phyloP scores from a whole-genome alignment of 2,888 invertebrate genomes.

The Chouioia cunea region DNA sequence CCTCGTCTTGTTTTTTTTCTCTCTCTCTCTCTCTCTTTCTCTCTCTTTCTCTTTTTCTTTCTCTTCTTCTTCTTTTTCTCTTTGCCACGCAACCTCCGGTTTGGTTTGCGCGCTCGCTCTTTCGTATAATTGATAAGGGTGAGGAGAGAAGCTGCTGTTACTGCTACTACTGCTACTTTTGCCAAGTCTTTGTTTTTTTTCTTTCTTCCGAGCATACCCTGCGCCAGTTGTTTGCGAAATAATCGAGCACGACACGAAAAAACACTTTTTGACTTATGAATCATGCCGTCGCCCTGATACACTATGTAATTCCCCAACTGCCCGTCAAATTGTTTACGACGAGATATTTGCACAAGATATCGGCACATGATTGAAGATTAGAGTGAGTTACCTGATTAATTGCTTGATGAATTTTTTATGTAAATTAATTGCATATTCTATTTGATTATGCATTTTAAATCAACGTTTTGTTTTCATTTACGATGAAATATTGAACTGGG shows the following conservation, averaged over 20 bases:
- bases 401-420: too few species aligned
- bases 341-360: too few species aligned
- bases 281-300: not conserved
- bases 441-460: too few species aligned
- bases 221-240: slow-evolving; percentile 2
- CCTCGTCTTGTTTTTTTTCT: not conserved
- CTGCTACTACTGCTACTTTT: not conserved
- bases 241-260: slow-evolving; percentile 17
- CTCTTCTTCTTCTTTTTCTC: not conserved
- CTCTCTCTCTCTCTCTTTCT: not conserved
- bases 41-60: not conserved
- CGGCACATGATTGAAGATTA: too few species aligned
- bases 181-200: too few species aligned
- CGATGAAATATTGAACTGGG: too few species aligned
- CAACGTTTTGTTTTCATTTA: too few species aligned
- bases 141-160: not conserved
- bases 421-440: too few species aligned
- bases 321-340: too few species aligned
- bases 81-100: not conserved
- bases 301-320: too few species aligned
- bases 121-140: slow-evolving; percentile 35
- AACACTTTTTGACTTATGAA: slow-evolving; percentile 44
- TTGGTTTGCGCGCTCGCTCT: slow-evolving; percentile 23
- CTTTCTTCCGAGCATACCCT: too few species aligned
- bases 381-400: too few species aligned